Evolutionary conservation across 1,140 invertebrate species (phyloP).

Genomic region (Trichogramma pretiosum): DNA sequence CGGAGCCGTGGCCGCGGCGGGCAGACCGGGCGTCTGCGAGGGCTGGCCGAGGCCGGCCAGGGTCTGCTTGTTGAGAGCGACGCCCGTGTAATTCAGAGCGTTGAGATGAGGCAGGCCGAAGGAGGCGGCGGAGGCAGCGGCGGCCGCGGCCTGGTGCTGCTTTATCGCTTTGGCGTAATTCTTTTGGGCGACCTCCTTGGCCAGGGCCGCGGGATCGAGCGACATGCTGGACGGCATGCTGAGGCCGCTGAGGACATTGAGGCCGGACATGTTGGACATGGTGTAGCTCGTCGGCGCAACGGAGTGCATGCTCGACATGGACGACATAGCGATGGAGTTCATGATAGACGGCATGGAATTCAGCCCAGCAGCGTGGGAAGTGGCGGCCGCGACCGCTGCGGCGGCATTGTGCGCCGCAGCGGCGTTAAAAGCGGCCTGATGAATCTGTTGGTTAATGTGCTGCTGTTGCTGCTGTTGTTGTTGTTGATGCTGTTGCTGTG

Average conservation of each 20-base stretch:
- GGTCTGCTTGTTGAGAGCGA: slow-evolving; percentile 60
- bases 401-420: slow-evolving; percentile 21
- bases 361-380: slow-evolving; percentile 33
- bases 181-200: slow-evolving; percentile 69
- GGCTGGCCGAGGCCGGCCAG: slow-evolving; percentile 33
- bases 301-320: slow-evolving; percentile 29
- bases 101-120: slow-evolving; percentile 46
- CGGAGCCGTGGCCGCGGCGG: slow-evolving; percentile 31
- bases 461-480: slow-evolving; percentile 14
- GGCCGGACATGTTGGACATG: slow-evolving; percentile 33
- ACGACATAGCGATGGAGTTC: slow-evolving; percentile 30
- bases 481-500: neutral
- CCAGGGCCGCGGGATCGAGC: slow-evolving; percentile 52
- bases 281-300: slow-evolving; percentile 30
- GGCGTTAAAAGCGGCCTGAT: slow-evolving; percentile 27
- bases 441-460: slow-evolving; percentile 21
- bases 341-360: slow-evolving; percentile 33
- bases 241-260: slow-evolving; percentile 37
- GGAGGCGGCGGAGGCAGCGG: slow-evolving; percentile 14
- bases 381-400: slow-evolving; percentile 27
- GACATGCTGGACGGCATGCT: slow-evolving; percentile 29
- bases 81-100: slow-evolving; percentile 69
- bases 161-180: slow-evolving; percentile 64
- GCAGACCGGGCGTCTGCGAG: slow-evolving; percentile 34
- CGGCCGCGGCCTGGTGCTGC: slow-evolving; percentile 28